Percentiles rank a stretch among this genome's conserved stretches.
phyloP scores from a whole-genome alignment of 2,113 vertebrate species.

The Neogale vison region DNA sequence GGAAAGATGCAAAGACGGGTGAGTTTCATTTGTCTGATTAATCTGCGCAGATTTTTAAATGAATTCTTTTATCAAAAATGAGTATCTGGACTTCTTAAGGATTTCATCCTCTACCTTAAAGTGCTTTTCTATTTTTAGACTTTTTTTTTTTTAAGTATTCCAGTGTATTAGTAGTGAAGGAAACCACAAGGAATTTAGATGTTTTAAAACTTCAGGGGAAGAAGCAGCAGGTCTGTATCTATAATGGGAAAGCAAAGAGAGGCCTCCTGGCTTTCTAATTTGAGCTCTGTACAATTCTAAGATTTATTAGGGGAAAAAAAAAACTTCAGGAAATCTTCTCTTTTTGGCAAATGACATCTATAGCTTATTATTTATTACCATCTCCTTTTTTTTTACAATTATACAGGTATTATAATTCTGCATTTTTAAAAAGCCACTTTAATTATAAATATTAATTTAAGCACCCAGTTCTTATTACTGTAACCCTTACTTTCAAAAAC shows the following conservation, averaged over 20 bases:
- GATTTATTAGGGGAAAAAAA: background rate
- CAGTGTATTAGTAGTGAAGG: background rate
- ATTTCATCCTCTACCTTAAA: background rate
- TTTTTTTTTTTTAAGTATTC: background rate
- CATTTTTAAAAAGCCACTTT: background rate
- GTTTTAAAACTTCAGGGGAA: background rate
- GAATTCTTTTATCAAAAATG: background rate
- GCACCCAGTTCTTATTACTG: background rate
- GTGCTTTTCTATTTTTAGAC: background rate
- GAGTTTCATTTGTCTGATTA: constrained; percentile 55
- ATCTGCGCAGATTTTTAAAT: background rate
- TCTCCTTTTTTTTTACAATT: background rate
- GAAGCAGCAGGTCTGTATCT: background rate
- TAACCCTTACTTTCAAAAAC: background rate
- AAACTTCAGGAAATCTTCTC: background rate
- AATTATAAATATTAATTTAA: background rate
- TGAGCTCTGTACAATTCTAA: background rate
- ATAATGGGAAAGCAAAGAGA: background rate
- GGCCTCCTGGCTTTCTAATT: background rate
- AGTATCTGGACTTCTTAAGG: background rate
- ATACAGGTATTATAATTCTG: background rate
- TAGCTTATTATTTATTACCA: background rate
- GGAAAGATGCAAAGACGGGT: constrained; percentile 96
- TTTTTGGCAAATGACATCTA: background rate
- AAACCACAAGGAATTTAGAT: background rate